phyloP scores from a whole-genome alignment of 2,888 invertebrate genomes.

The Pachycephus smyrnensis region DNA sequence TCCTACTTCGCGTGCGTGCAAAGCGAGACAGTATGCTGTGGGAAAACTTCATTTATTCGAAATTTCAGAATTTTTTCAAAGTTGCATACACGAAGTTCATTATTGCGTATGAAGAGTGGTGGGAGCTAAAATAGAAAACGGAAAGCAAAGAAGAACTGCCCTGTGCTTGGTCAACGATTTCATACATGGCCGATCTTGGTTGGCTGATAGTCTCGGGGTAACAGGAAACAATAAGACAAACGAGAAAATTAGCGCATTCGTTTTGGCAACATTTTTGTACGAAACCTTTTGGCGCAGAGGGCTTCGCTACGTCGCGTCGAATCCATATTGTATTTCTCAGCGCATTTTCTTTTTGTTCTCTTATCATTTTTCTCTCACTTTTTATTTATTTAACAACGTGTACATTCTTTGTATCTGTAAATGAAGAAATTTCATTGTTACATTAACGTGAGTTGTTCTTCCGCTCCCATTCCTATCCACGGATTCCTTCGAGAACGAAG shows the following conservation, averaged over 20 bases:
- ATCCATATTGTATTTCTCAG: constrained; percentile 29
- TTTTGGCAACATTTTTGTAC: constrained; percentile 30
- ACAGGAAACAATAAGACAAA: background rate
- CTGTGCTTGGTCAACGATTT: background rate
- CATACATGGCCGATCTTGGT: background rate
- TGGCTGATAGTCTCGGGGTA: background rate
- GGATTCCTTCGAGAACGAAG: background rate
- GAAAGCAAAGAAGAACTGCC: background rate
- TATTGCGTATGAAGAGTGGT: background rate
- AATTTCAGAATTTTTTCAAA: background rate
- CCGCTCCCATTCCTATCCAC: constrained; percentile 1
- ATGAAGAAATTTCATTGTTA: constrained; percentile 52
- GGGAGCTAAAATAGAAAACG: background rate
- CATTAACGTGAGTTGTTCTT: background rate
- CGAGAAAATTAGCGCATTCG: background rate
- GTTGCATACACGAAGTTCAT: background rate
- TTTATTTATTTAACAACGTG: constrained; percentile 46
- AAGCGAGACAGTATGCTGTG: background rate
- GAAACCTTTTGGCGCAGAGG: constrained; percentile 30
- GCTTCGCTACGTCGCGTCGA: constrained; percentile 21
- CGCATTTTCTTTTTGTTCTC: constrained; percentile 28
- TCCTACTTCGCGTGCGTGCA: background rate
- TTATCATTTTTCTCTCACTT: background rate
- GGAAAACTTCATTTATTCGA: background rate
- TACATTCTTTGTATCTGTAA: constrained; percentile 55